Evolutionary conservation across 2,113 vertebrate species (phyloP).

Genomic region (Aptenodytes forsteri): DNA sequence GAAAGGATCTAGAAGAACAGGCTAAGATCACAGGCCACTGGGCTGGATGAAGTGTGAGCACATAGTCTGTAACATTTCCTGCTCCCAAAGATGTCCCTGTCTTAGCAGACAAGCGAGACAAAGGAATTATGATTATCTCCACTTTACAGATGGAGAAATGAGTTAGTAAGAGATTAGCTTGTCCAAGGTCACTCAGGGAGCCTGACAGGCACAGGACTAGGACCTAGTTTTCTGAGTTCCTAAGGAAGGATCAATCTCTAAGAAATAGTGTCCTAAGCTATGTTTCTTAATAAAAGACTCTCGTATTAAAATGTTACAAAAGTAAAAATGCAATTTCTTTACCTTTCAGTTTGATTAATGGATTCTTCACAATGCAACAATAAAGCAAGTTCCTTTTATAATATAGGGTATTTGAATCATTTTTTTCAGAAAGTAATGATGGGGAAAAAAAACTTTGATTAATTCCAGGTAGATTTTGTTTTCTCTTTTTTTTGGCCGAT

Average conservation of each 20-base stretch:
- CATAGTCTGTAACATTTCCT: neutral
- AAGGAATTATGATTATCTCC: neutral
- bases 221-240: neutral
- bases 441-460: neutral
- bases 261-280: neutral
- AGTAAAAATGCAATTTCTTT: slow-evolving; percentile 67
- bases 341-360: slow-evolving; percentile 67
- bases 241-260: neutral
- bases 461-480: slow-evolving; percentile 4
- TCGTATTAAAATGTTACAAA: slow-evolving; percentile 55
- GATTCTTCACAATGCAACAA: slow-evolving; percentile 34
- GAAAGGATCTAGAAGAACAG: neutral
- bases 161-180: neutral
- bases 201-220: neutral
- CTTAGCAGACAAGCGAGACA: neutral
- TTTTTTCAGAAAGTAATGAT: slow-evolving; percentile 7
- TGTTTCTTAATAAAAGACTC: slow-evolving; percentile 57
- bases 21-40: neutral
- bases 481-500: neutral
- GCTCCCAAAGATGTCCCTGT: neutral
- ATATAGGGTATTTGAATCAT: neutral
- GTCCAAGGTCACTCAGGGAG: slow-evolving; percentile 27
- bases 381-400: slow-evolving; percentile 39
- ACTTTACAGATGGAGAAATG: slow-evolving; percentile 3
- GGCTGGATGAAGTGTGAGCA: neutral